A percentile compares a stretch with the other conserved stretches of the same genome.
Conservation (phyloP, 2,888 invertebrate genomes). For the Stenichneumon culpator region DNA sequence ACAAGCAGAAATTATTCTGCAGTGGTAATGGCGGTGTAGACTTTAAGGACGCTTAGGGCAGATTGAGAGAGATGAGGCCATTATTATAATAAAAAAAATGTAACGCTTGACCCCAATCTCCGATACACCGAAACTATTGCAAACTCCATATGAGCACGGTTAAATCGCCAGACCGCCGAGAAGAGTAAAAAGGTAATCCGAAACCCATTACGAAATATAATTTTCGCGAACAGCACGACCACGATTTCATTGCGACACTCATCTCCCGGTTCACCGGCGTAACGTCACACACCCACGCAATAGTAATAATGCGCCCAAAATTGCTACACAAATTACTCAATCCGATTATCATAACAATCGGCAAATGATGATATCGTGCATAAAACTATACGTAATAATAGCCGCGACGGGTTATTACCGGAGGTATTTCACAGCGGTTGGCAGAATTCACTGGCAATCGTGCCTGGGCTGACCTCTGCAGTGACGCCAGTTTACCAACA, state of each 20-base stretch:
- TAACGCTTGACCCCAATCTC: neutral
- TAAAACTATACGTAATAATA: constrained; percentile 27
- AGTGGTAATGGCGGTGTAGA: no score
- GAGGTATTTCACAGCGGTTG: constrained; percentile 14
- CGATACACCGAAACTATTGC: neutral
- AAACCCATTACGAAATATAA: constrained; percentile 1
- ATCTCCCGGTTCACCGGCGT: neutral
- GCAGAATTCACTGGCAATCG: constrained; percentile 42
- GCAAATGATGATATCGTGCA: constrained; percentile 42
- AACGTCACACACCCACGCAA: constrained; percentile 2
- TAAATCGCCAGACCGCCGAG: neutral
- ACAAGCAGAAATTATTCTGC: no score
- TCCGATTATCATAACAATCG: constrained; percentile 47
- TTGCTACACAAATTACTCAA: constrained; percentile 56
- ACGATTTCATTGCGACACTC: constrained; percentile 12
- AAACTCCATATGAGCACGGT: neutral
- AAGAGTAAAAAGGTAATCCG: neutral
- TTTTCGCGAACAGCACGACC: neutral
- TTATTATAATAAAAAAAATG: neutral
- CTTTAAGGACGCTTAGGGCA: no score
- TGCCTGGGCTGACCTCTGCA: constrained; percentile 34
- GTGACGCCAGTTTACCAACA: neutral
- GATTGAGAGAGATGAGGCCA: neutral
- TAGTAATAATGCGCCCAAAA: constrained; percentile 22
- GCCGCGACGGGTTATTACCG: constrained; percentile 53